A percentile compares a stretch with the other conserved stretches of the same genome.
phyloP scores from a whole-genome alignment of 2,113 vertebrate genomes.

The Esox niger region DNA sequence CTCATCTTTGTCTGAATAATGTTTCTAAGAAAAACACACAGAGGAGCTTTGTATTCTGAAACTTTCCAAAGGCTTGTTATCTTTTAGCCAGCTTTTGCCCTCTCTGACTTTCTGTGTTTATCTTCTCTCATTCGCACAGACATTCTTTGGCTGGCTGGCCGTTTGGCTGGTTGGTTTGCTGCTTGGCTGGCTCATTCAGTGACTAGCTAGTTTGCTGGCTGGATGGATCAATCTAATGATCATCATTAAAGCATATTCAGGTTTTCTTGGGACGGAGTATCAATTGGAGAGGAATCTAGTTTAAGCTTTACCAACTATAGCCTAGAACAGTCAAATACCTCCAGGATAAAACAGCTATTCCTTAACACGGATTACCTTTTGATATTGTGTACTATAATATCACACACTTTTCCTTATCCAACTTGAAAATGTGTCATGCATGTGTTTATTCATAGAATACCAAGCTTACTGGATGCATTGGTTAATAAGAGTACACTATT shows the following conservation, averaged over 20 bases:
- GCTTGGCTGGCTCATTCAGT: neutral
- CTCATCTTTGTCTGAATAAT: neutral
- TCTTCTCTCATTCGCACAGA: neutral
- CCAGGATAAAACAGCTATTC: too few species aligned
- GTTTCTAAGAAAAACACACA: neutral
- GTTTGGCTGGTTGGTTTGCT: neutral
- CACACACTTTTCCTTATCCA: too few species aligned
- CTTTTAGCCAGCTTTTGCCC: neutral
- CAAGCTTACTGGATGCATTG: too few species aligned
- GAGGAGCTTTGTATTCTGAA: neutral
- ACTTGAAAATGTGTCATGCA: too few species aligned
- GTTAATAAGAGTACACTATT: neutral
- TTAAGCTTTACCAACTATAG: too few species aligned
- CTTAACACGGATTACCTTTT: too few species aligned
- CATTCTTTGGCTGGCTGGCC: neutral
- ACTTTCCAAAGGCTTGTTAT: neutral
- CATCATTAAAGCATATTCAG: neutral
- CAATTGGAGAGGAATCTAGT: too few species aligned
- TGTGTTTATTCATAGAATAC: neutral
- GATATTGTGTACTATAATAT: too few species aligned
- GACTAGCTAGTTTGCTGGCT: neutral
- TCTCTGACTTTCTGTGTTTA: neutral
- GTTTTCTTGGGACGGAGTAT: neutral
- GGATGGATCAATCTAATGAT: neutral
- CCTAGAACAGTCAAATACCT: too few species aligned